Base-by-base conservation (phyloP, 2,888 invertebrate species). In the Mesopsocus fuscifrons region DNA sequence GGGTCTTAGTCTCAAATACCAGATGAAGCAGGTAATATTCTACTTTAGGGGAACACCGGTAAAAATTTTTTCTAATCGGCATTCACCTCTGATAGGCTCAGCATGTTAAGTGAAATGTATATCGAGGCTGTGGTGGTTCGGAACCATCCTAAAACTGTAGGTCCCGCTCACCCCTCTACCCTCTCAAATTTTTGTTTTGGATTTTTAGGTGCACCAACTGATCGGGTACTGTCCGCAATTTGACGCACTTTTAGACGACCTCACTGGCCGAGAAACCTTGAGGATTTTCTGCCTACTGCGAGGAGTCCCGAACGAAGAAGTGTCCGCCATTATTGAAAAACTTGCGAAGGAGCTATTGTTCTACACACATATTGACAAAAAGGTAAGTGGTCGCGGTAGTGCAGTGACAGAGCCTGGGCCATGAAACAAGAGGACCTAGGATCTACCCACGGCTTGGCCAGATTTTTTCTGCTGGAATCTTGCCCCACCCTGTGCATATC, bases 221-320 rank as follows among this genome's bases (percentile, higher is more conserved):
- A 52, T 63, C 59, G 76, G 76, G 1, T 81, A 81, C 56, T 80
- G 80, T 53, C 81, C 81, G 3, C 81, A 81, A 56, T 80, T 79
- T 55, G 78, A 79, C 57, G 80, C 77, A 1, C 56, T 79, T 18
- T 67, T 79, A 47, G 70, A 68, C n/a, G 74, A 77, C 57, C 62
- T 81, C 53, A 75, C 78, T 0, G 80, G 79, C 0, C 67, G 76
- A 34, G 77, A 80, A 58, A 75, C 72, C 2, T 56, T 80, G 18
- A 62, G 63, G n/a, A 63, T 80, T 54, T 79, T 72, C 57, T 69
- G 72, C 15, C 53, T 73, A 33, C 61, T 80, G 49, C 66, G 76
- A n/a, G 79, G 78, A 0, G 59, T 77, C 31, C 63, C 62, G 1
- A 54, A 58, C 4, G 43, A 51, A 1, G 54, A 59, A 13, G 64